Percentiles rank a stretch among this genome's conserved stretches.
Conservation (phyloP, 2,113 vertebrate genomes). For the Hydropotes inermis region DNA sequence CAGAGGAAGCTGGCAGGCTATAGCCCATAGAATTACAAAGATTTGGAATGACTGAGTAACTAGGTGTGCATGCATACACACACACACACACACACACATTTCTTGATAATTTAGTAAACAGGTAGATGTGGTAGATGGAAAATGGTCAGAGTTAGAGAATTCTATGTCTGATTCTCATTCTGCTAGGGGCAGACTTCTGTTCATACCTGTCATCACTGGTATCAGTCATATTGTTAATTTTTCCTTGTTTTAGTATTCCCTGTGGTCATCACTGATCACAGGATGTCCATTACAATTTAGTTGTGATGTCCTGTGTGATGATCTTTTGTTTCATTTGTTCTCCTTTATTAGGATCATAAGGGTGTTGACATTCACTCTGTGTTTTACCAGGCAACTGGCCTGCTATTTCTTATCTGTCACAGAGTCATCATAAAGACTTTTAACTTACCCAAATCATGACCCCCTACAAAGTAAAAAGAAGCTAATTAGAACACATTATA, state of each 20-base stretch:
- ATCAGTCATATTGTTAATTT: conserved; percentile 32
- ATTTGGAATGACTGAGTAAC: background rate
- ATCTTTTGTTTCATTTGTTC: conserved; percentile 57
- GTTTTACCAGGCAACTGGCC: conserved; percentile 67
- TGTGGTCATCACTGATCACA: background rate
- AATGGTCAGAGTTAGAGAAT: background rate
- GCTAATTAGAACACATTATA: background rate
- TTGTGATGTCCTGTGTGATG: background rate
- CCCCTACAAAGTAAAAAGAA: background rate
- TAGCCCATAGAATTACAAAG: background rate
- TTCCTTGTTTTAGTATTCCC: background rate
- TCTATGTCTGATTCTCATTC: conserved; percentile 40
- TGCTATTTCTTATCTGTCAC: conserved; percentile 65
- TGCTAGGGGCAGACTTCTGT: conserved; percentile 66
- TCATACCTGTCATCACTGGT: conserved; percentile 42
- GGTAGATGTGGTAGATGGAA: background rate
- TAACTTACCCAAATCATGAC: background rate
- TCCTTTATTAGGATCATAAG: conserved; percentile 66
- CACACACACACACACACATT: background rate
- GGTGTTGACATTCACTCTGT: conserved; percentile 62
- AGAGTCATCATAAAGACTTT: background rate
- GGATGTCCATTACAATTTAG: background rate
- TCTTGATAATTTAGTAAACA: background rate
- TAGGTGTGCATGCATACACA: fast-evolving
- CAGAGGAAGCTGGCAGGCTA: background rate